Evolutionary conservation across 2,113 vertebrate species (phyloP).

Genomic region (Orycteropus afer): DNA sequence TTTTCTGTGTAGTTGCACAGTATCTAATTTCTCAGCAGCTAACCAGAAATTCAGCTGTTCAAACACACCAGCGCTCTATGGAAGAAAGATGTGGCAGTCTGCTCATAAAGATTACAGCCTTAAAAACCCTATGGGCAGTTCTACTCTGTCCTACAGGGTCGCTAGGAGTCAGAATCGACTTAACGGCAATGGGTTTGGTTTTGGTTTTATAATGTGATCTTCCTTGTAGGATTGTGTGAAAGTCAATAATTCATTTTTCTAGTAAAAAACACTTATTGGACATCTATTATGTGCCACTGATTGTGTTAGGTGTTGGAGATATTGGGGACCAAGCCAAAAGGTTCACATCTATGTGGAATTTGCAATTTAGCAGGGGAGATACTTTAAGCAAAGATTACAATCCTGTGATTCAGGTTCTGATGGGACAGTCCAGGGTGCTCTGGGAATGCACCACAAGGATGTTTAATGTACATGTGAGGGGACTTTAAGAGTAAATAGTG

Average conservation of each 20-base stretch:
- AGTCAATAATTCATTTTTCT: background rate
- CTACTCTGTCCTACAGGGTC: background rate
- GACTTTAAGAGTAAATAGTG: background rate
- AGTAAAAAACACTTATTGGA: background rate
- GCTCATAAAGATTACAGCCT: background rate
- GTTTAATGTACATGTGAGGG: background rate
- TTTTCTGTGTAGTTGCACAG: too few relatives aligned
- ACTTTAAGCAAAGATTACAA: background rate
- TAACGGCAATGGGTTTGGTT: background rate
- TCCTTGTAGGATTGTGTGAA: background rate
- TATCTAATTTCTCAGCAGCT: background rate
- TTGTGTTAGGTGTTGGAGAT: background rate
- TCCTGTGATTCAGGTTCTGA: background rate
- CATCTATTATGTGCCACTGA: background rate
- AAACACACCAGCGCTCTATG: background rate
- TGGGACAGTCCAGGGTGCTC: fast-evolving
- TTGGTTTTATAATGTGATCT: background rate
- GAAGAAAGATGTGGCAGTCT: background rate
- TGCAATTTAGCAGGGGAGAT: background rate
- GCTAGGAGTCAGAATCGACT: background rate
- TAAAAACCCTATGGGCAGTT: background rate
- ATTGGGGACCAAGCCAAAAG: background rate
- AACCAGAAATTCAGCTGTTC: background rate
- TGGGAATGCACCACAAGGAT: background rate
- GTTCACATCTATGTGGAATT: fast-evolving